These are phyloP conservation scores for Brienomyrus brachyistius DNA, from an alignment of 2,113 vertebrate genomes.

Conservation along the genomic window DNA sequence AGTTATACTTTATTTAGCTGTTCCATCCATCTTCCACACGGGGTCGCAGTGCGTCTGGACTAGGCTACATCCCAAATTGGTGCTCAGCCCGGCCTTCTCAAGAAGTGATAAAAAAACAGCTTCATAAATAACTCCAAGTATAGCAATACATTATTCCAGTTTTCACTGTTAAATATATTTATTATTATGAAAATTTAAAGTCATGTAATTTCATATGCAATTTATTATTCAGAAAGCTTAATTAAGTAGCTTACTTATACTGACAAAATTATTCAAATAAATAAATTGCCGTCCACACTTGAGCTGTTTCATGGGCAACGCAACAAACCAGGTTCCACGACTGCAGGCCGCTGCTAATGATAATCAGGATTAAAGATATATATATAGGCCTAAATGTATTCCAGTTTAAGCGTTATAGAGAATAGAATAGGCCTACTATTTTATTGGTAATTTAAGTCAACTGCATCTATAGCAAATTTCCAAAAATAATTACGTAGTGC, in stretches of 20 bases:
- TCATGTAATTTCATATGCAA: not conserved
- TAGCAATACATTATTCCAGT: not conserved
- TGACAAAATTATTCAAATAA: not conserved
- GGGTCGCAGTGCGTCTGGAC: not conserved
- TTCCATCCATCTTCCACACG: not conserved
- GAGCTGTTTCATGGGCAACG: not conserved
- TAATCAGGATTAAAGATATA: not conserved
- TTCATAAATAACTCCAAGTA: not conserved
- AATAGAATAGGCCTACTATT: not conserved
- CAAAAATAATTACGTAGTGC: not conserved
- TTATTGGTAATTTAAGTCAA: not conserved
- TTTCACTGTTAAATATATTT: not conserved
- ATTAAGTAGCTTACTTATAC: not conserved
- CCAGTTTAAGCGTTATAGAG: not conserved
- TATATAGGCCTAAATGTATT: not conserved
- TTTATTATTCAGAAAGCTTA: not conserved
- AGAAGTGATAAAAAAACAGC: not conserved
- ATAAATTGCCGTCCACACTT: not conserved
- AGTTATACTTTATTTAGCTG: not conserved
- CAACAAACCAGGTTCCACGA: not conserved
- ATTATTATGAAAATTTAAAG: not conserved
- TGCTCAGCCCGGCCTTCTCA: not conserved
- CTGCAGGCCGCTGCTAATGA: not conserved
- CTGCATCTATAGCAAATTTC: not conserved
- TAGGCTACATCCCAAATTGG: not conserved